Conservation (phyloP, 2,888 invertebrate species). For the Philopedon plagiatum region DNA sequence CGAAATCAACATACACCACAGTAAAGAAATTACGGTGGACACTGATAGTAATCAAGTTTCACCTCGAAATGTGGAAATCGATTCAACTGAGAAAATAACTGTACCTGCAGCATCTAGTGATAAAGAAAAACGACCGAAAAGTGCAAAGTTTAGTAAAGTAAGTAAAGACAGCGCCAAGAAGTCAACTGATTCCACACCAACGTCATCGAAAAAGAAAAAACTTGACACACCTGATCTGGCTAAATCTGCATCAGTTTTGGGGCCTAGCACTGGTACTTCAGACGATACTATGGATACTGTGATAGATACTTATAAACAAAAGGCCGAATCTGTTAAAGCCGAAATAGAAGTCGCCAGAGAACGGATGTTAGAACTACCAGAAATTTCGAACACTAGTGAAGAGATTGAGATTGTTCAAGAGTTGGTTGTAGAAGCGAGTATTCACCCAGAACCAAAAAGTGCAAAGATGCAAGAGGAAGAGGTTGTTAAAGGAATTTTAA, state of each 20-base stretch:
- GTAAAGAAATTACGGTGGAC: slow-evolving; percentile 59
- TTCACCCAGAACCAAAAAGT: slow-evolving; percentile 65
- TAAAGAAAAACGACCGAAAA: slow-evolving; percentile 60
- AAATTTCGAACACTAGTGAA: slow-evolving; percentile 64
- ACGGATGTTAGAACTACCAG: slow-evolving; percentile 44
- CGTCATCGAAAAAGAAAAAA: slow-evolving; percentile 17
- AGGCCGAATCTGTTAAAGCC: slow-evolving; percentile 22
- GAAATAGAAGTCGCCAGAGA: slow-evolving; percentile 26
- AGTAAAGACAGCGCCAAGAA: slow-evolving; percentile 52
- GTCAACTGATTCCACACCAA: slow-evolving; percentile 40
- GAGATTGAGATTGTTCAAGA: slow-evolving; percentile 62
- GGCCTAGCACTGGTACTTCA: slow-evolving; percentile 58
- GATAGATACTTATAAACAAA: slow-evolving; percentile 49
- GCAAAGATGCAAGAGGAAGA: slow-evolving; percentile 56
- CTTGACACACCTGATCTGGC: slow-evolving; percentile 28
- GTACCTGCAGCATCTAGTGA: slow-evolving; percentile 43
- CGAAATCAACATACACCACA: slow-evolving; percentile 62
- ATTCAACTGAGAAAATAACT: slow-evolving; percentile 40
- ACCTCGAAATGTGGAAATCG: slow-evolving; percentile 46
- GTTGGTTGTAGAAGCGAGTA: slow-evolving; percentile 65
- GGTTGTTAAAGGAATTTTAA: slow-evolving; percentile 41
- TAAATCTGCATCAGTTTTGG: slow-evolving; percentile 36
- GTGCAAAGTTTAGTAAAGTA: slow-evolving; percentile 58
- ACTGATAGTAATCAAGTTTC: slow-evolving; percentile 37
- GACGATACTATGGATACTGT: slow-evolving; percentile 55